phyloP scores from a whole-genome alignment of 2,888 invertebrate species.

The Melipona beecheii region DNA sequence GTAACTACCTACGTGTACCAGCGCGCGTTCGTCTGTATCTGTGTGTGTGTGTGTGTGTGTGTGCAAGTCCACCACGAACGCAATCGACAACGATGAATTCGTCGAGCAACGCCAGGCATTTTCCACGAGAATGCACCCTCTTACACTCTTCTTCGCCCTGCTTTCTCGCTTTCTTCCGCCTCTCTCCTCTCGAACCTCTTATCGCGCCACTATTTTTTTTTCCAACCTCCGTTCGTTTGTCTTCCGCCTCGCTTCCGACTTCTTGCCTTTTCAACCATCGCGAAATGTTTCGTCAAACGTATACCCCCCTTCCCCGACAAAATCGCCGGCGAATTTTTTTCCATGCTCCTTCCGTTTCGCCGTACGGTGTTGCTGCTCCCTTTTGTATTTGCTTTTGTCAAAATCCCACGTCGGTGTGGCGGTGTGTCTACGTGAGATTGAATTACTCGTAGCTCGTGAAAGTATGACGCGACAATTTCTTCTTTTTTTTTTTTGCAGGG shows the following conservation, averaged over 20 bases:
- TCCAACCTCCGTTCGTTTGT: constrained; percentile 17
- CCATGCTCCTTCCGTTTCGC: no score
- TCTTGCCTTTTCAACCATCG: constrained; percentile 10
- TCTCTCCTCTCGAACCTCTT: constrained; percentile 35
- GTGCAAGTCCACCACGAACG: neutral
- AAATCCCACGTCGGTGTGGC: neutral
- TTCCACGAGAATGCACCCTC: constrained; percentile 56
- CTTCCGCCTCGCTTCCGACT: constrained; percentile 19
- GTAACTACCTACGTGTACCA: neutral
- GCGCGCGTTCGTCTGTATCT: no score
- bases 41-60: neutral
- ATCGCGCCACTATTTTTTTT: constrained; percentile 35
- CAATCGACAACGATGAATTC: constrained; percentile 57
- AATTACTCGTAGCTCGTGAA: neutral
- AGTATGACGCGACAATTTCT: no score
- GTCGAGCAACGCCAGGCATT: constrained; percentile 50
- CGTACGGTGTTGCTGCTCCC: neutral
- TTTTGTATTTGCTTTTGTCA: neutral
- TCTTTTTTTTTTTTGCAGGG: neutral
- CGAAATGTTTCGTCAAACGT: constrained; percentile 11
- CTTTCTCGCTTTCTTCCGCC: constrained; percentile 11
- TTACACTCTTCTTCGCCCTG: constrained; percentile 1
- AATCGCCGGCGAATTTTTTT: neutral
- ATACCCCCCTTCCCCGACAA: neutral
- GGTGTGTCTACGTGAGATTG: neutral